Evolutionary conservation across 35 echinoderm and acorn worm species (phyloP), one percentile per base, ranked within the genome.

Genomic region (Stichopus chloronotus): DNA sequence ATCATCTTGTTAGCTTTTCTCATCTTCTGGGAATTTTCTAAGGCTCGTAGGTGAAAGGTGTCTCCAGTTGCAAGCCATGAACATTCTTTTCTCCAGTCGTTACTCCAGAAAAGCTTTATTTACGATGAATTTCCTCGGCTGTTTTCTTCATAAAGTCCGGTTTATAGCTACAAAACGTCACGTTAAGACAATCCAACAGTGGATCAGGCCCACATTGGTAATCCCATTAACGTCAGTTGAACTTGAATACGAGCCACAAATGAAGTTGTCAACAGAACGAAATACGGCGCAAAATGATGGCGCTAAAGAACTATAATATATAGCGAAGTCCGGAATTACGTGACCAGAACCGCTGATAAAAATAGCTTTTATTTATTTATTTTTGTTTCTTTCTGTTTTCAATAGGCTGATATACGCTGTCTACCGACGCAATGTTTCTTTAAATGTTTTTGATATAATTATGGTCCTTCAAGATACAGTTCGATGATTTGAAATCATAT

Each of bases 131-230:
- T 58, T 85, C 55, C 6, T 58, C 82, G 82, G 55, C 55, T 85
- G 82, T 85, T 58, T 85, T 85, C 82, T 85, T 85, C 82, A 58
- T 85, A 85, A 85, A 85, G 58, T 83, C 80, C 25, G 80, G 80
- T 83, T 83, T 83, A 83, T 83, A 43, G 80, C 80, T 83, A 83
- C 80, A 83, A 83, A 83, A 83, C 80, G 80, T 83, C 80, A 83
- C 80, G 80, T 83, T 55, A 83, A 83, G 17, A 55, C 80, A 53
- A 83, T 56, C 43, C 55, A 83, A 83, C 80, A n/a, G 17, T 55
- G 53, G 52, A 53, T 52, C 80, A 57, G 80, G 43, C 43, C 55
- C 53, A 83, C 80, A 83, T 56, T 55, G 80, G 25, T 83, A 52
- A 11, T 65, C 61, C 61, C 61, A 65, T 65, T 65, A 65, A 63